phyloP scores from a whole-genome alignment of 2,113 vertebrate genomes.

The Mandrillus leucophaeus region DNA sequence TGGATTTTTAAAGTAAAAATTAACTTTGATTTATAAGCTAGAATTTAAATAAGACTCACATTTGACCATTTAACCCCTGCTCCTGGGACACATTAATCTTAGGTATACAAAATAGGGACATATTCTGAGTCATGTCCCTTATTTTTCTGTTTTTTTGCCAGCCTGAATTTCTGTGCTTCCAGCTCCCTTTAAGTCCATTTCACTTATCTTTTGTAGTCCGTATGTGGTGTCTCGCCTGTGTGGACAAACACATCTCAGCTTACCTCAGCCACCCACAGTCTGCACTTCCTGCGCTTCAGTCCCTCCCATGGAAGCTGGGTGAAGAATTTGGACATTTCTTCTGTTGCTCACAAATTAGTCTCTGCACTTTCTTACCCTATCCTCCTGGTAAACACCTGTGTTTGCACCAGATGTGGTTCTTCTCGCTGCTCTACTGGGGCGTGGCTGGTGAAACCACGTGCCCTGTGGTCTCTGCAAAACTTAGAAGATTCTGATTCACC shows the following conservation, averaged over 20 bases:
- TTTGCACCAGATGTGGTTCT: not conserved
- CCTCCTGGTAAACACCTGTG: not conserved
- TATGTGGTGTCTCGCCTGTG: not conserved
- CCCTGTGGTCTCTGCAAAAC: not conserved
- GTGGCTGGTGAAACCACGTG: fast-evolving
- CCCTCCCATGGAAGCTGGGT: not conserved
- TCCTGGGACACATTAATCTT: not conserved
- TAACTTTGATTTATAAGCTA: not conserved
- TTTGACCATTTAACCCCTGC: not conserved
- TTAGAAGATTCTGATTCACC: not conserved
- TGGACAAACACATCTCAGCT: not conserved
- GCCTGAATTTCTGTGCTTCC: not conserved
- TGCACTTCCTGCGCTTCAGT: not conserved
- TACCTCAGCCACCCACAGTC: not conserved
- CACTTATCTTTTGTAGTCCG: not conserved
- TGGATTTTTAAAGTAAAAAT: not conserved
- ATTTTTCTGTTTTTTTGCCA: not conserved
- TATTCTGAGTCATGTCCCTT: not conserved
- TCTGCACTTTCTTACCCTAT: fast-evolving
- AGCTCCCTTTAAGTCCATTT: not conserved
- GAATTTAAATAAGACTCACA: not conserved
- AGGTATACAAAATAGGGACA: not conserved
- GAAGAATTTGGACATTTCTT: not conserved
- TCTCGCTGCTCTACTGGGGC: not conserved
- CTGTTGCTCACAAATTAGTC: not conserved